Base-by-base conservation (phyloP, 2,888 invertebrate species). In the Rotaria socialis region DNA sequence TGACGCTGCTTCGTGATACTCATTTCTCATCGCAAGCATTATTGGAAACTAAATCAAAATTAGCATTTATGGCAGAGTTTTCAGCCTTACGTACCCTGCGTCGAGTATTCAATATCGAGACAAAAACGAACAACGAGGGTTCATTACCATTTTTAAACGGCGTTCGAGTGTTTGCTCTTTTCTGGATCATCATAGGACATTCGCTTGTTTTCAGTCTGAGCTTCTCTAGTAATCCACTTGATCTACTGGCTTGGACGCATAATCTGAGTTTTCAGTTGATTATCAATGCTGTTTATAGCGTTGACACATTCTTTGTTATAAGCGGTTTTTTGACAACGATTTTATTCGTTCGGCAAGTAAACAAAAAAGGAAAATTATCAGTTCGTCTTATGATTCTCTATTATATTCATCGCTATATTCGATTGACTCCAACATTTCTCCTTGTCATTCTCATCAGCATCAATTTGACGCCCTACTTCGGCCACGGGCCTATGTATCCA, bases 221-320 rank as follows among this genome's bases (percentile, higher is more conserved):
- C 19, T 55, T 55, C 55, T 55, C 22, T 0, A 55, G 55, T 55
- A 55, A 55, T 55, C 75, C 85, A 52, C 52, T 52, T 4, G 52
- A 52, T 24, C 75, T 85, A 80, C 41, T 85, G 16, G 52, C 52
- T 14, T 52, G 52, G 52, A 55, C 55, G 0, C 55, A 55, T 22
- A 52, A 52, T 52, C 4, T 52, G 16, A 4, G 52, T 52, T 52
- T 52, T 14, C 52, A 52, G 10, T 55, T 85, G 41, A 75, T 85
- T 2, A n/a, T 74, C 10, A 75, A 75, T 55, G 85, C 85, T 24
- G 74, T 85, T 85, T 85, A 74, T 80, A 55, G 74, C 11, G 85
- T 85, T 14, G 85, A 85, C 22, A 75, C 75, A 35, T 85, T 85
- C n/a, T 85, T 85, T 85, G 55, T 85, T 27, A 22, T 85, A 19